Base-by-base conservation (phyloP, 2,888 invertebrate genomes). In the Pantelozetes paolii region DNA sequence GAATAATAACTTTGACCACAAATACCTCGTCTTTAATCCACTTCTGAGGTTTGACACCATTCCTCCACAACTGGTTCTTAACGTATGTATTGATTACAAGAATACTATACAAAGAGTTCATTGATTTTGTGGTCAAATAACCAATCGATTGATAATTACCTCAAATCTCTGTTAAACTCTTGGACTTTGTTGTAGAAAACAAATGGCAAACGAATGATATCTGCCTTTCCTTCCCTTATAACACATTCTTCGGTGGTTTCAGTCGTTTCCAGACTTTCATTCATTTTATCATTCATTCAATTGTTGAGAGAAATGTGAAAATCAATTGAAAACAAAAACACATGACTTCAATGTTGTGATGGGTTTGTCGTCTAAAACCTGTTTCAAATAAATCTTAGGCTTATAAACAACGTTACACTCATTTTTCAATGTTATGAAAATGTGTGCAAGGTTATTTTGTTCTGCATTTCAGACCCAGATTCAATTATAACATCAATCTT, bases 101-200 rank as follows among this genome's bases (percentile, higher is more conserved):
- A 26, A 76, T 69, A 64, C 76, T 76, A 20, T n/a, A 57, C 15
- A 13, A 57, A 28, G 20, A 72, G 8, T 26, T 26, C 3, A 50
- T 50, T n/a, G 50, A 15, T 50, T 71, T 23, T 42, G 50, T 48
- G 1, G 26, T 23, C 32, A 64, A n/a, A 18, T 3, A 62, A 9
- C 28, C 30, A 70, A 62, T 23, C 1, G 30, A 2, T 15, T 26
- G 28, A 40, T n/a, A 70, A 72, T n/a, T 26, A 84, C 85, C 89
- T 90, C 71, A 99, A 84, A 84, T 99, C 99, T 77, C 99, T 86
- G 82, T 99, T 99, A 80, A 99, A 99, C 82, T 99, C 95, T 83
- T 97, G 96, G 0, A 98, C 98, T 0, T 97, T 85, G 84, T 99
- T 99, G 81, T 99, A 99, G 83, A 99, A 99, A 0, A 98, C 95